Evolutionary conservation across 2,113 vertebrate genomes (phyloP).

Genomic region (Atractosteus spatula): DNA sequence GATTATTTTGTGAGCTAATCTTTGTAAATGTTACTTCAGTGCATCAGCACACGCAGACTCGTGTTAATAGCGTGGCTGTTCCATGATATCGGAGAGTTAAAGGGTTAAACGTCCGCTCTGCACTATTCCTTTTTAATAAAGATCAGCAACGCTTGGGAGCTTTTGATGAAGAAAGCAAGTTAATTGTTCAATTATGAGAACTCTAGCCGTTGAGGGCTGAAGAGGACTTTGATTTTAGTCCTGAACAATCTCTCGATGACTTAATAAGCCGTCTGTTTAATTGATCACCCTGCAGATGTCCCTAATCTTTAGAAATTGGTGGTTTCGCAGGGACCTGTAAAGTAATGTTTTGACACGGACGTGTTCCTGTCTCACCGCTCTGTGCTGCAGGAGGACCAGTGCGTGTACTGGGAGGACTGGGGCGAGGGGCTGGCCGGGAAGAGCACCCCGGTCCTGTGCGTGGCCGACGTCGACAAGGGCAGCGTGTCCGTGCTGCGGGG

Average conservation of each 20-base stretch:
- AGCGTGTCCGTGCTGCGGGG: constrained; percentile 41
- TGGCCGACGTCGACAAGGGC: constrained; percentile 50
- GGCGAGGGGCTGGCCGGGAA: constrained; percentile 61
- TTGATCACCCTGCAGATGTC: no score
- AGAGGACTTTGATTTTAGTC: not conserved
- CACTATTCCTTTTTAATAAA: no score
- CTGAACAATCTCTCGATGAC: no score
- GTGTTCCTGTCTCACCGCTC: not conserved
- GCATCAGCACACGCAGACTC: no score
- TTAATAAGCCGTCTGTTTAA: not conserved
- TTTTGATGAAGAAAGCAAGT: no score
- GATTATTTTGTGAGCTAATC: no score
- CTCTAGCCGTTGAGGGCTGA: not conserved
- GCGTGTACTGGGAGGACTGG: constrained; percentile 68
- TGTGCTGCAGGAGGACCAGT: constrained; percentile 49
- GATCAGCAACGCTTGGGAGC: no score
- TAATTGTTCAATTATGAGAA: no score
- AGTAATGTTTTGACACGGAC: not conserved
- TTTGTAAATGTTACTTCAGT: no score
- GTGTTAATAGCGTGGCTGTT: no score
- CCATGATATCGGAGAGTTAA: no score
- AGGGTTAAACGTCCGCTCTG: no score
- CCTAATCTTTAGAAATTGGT: not conserved
- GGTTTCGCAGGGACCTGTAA: not conserved
- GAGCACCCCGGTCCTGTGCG: constrained; percentile 61